Evolutionary conservation across 2,888 invertebrate species (phyloP).

Genomic region (Branchipolynoe longqiensis): DNA sequence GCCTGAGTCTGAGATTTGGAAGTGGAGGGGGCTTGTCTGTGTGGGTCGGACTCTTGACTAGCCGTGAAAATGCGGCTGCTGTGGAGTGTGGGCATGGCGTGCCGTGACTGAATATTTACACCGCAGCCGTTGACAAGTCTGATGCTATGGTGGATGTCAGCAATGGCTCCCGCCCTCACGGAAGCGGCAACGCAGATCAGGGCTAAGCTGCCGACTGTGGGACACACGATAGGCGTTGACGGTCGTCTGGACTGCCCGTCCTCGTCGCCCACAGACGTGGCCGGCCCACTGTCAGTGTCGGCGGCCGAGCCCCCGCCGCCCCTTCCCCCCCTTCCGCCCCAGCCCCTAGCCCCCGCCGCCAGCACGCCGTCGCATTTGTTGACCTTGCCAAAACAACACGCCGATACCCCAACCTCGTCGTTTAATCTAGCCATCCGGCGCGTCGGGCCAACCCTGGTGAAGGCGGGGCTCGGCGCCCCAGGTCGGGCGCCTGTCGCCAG

Average conservation of each 20-base stretch:
- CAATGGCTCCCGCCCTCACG: slow-evolving; percentile 96
- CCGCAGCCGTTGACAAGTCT: slow-evolving; percentile 41
- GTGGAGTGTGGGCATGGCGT: neutral
- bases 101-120: slow-evolving; percentile 2
- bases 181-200: slow-evolving; percentile 83
- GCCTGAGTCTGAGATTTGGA: neutral
- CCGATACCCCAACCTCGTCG: neutral
- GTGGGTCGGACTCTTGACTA: too few species aligned
- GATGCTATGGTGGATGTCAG: slow-evolving; percentile 77
- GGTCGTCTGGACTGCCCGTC: slow-evolving; percentile 74
- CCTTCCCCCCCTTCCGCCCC: slow-evolving; percentile 74
- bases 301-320: slow-evolving; percentile 26
- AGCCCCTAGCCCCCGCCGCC: neutral
- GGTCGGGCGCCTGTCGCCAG: neutral
- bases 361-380: slow-evolving; percentile 32
- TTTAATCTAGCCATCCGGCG: slow-evolving; percentile 19
- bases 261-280: slow-evolving; percentile 19
- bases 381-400: slow-evolving; percentile 40
- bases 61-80: slow-evolving; percentile 8
- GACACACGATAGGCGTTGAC: slow-evolving; percentile 49
- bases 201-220: slow-evolving; percentile 73
- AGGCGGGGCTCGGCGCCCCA: neutral
- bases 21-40: neutral
- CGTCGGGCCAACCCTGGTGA: neutral
- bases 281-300: slow-evolving; percentile 40